These are phyloP conservation scores for Pangasius djambal DNA, from an alignment of 2,797 vertebrate genomes.

Conservation along the genomic window DNA sequence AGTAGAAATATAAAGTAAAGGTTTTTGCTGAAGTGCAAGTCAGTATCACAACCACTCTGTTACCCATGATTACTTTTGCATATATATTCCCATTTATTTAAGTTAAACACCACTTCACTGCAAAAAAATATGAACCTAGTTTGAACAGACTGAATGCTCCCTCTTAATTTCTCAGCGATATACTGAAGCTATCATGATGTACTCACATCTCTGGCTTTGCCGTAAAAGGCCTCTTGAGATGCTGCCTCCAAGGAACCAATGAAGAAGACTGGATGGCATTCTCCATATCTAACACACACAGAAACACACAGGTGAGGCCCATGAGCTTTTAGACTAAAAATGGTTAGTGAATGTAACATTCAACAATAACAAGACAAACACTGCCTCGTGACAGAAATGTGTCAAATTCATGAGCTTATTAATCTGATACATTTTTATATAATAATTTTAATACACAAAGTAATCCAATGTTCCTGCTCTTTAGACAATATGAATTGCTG, in stretches of 20 bases:
- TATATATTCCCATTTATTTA: neutral
- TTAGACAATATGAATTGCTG: neutral
- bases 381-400: neutral
- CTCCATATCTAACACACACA: conserved; percentile 87
- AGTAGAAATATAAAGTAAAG: neutral
- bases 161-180: neutral
- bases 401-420: neutral
- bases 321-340: conserved; percentile 25
- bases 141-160: neutral
- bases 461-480: neutral
- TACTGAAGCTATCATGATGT: conserved; percentile 5
- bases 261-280: conserved; percentile 98
- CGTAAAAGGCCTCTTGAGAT: conserved; percentile 99
- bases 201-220: conserved; percentile 99
- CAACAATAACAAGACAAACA: conserved; percentile 19
- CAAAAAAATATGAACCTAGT: neutral
- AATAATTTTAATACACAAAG: neutral
- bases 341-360: neutral
- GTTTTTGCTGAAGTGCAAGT: neutral
- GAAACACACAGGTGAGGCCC: conserved; percentile 31
- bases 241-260: conserved; percentile 98
- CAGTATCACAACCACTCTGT: neutral
- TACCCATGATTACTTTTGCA: neutral
- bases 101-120: neutral
- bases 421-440: neutral